Evolutionary conservation across 2,888 invertebrate species (phyloP).

Genomic region (Trissolcus brochymenae): DNA sequence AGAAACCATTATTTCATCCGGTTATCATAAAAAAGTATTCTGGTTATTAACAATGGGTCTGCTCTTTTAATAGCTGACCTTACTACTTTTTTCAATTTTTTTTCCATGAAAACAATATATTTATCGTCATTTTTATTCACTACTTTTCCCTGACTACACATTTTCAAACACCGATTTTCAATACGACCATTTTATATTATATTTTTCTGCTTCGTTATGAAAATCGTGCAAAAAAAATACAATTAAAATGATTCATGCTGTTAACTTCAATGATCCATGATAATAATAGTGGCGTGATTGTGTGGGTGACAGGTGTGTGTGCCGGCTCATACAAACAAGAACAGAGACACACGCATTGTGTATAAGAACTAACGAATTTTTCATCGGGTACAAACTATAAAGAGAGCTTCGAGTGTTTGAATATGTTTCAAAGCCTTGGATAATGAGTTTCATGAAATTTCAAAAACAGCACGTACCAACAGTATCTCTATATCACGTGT

Average conservation of each 20-base stretch:
- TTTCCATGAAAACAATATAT: no score
- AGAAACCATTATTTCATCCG: background rate
- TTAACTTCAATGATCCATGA: conserved; percentile 11
- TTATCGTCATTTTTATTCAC: no score
- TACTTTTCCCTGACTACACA: no score
- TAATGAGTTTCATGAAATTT: background rate
- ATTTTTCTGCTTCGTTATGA: no score
- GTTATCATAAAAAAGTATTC: background rate
- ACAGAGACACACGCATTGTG: conserved; percentile 12
- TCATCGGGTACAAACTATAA: no score
- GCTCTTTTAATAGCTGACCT: no score
- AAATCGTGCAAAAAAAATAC: background rate
- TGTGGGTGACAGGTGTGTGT: conserved; percentile 7
- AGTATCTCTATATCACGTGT: no score
- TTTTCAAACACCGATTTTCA: no score
- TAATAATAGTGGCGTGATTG: conserved; percentile 1
- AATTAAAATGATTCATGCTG: background rate
- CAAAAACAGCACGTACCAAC: background rate
- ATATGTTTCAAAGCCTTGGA: background rate
- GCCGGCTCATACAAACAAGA: conserved; percentile 8
- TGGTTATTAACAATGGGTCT: no score
- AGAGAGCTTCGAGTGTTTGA: no score
- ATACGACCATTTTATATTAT: no score
- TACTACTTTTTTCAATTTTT: no score
- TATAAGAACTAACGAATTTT: conserved; percentile 4